These are phyloP conservation scores for Macaria notata DNA, from an alignment of 2,888 invertebrate species.

Conservation along the genomic window DNA sequence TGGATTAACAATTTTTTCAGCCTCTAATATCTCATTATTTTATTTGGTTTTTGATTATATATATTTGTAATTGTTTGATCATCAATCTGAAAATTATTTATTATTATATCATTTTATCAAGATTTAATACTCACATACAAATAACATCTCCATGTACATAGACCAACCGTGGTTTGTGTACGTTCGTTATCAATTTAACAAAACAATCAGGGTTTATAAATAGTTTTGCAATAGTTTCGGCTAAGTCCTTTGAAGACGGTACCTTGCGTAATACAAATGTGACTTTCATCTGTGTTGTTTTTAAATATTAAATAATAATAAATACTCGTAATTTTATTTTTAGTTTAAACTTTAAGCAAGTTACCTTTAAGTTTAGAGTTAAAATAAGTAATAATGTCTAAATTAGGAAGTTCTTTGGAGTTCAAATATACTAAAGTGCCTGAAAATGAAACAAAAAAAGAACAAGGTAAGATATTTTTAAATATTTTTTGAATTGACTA, in stretches of 20 bases:
- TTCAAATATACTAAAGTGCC: constrained; percentile 23
- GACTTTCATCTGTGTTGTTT: no score
- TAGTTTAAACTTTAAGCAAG: no score
- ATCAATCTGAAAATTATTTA: no score
- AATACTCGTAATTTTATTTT: no score
- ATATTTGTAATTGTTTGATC: no score
- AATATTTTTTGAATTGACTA: not conserved
- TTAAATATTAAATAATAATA: no score
- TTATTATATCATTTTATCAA: no score
- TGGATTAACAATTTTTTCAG: no score
- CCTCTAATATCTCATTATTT: no score
- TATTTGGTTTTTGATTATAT: no score
- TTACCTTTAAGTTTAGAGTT: no score
- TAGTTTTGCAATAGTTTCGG: not conserved
- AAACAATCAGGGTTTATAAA: not conserved
- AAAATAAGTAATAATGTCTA: constrained; percentile 8
- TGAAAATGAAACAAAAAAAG: constrained; percentile 13
- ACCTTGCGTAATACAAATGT: no score
- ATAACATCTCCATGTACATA: not conserved
- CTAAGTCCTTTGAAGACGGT: not conserved
- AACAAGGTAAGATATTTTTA: constrained; percentile 10
- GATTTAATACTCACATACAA: not conserved
- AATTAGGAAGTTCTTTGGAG: not conserved
- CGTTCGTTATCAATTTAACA: constrained; percentile 1
- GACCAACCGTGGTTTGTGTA: not conserved